These are phyloP conservation scores for Sternarchorhynchus goeldii DNA, from an alignment of 2,797 vertebrate genomes.

Conservation along the genomic window DNA sequence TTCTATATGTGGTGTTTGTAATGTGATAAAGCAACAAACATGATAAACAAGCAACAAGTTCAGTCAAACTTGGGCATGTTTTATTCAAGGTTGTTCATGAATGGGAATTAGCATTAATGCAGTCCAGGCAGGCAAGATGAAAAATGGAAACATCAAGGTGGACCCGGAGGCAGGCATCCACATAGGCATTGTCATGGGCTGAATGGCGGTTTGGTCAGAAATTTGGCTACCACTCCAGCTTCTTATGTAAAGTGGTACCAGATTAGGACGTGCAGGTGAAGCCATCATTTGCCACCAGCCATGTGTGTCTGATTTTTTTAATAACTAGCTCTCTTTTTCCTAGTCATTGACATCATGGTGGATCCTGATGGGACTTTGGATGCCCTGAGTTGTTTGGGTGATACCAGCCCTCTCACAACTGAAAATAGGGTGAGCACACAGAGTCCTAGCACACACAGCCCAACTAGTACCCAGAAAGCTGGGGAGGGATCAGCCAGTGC, in stretches of 20 bases:
- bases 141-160: too few species aligned
- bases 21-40: neutral
- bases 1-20: neutral
- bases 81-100: neutral
- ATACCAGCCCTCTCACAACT: conserved; percentile 75
- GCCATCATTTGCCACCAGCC: too few species aligned
- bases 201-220: too few species aligned
- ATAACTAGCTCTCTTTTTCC: neutral
- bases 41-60: too few species aligned
- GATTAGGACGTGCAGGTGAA: too few species aligned
- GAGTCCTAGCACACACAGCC: conserved; percentile 67
- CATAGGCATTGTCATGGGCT: too few species aligned
- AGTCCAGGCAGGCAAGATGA: too few species aligned
- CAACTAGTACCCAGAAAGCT: conserved; percentile 50
- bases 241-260: too few species aligned
- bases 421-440: conserved; percentile 72
- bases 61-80: neutral
- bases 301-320: too few species aligned
- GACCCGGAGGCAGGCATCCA: too few species aligned
- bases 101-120: too few species aligned
- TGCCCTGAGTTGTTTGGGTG: conserved; percentile 84
- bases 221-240: too few species aligned
- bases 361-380: conserved; percentile 95
- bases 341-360: conserved; percentile 95
- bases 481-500: conserved; percentile 54